Evolutionary conservation across 2,888 invertebrate genomes (phyloP).

Genomic region (Thymelicus sylvestris): DNA sequence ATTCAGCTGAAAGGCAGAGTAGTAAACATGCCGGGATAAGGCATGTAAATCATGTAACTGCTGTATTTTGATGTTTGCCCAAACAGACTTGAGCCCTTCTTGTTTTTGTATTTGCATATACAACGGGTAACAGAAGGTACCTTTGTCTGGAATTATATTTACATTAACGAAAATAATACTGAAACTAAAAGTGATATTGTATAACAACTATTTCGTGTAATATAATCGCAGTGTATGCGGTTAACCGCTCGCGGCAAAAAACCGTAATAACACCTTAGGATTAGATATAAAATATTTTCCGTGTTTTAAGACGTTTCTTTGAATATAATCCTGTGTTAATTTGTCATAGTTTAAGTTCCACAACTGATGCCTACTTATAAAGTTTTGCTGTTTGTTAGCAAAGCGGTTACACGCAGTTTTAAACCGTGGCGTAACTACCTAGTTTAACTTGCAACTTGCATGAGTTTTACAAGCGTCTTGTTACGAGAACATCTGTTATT

Average conservation of each 20-base stretch:
- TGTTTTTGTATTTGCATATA: background rate
- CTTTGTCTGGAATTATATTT: constrained; percentile 7
- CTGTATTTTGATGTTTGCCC: constrained; percentile 16
- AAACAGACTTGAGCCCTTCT: background rate
- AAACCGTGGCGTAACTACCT: background rate
- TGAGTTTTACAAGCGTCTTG: background rate
- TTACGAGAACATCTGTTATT: background rate
- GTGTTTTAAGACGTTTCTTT: no score
- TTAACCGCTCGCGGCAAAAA: no score
- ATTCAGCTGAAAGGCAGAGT: background rate
- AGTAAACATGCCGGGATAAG: background rate
- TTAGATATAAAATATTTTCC: no score
- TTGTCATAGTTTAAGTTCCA: no score
- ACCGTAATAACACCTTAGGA: no score
- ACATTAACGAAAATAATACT: background rate
- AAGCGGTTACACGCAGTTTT: background rate
- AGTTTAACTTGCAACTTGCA: constrained; percentile 6
- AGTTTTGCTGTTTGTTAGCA: background rate
- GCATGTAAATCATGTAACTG: background rate
- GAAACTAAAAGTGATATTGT: no score
- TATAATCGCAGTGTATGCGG: no score
- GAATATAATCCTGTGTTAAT: no score
- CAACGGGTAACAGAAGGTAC: background rate
- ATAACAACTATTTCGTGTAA: no score
- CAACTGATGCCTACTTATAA: background rate